Conservation (phyloP, 2,888 invertebrate species). For the Conchocele bisecta region DNA sequence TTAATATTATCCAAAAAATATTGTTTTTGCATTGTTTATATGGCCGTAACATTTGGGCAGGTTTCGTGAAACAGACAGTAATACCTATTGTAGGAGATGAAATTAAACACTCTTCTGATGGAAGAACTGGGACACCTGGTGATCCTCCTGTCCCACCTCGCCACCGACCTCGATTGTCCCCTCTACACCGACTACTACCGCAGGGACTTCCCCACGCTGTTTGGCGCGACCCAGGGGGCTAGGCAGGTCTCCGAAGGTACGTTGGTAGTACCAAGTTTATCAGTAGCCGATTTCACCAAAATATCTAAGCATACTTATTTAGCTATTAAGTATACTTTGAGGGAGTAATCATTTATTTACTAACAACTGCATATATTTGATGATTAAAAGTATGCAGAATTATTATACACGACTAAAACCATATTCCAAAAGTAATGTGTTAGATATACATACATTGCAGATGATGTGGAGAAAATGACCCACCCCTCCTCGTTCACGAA, state of each 20-base stretch:
- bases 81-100: constrained; percentile 91
- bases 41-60: too few species aligned
- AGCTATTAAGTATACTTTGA: too few species aligned
- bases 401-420: too few species aligned
- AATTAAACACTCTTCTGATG: constrained; percentile 89
- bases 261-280: not conserved
- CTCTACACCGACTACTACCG: constrained; percentile 92
- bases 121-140: constrained; percentile 88
- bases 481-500: constrained; percentile 86
- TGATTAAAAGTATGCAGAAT: too few species aligned
- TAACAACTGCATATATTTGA: too few species aligned
- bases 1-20: too few species aligned
- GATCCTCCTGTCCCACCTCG: constrained; percentile 88
- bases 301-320: too few species aligned
- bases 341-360: too few species aligned
- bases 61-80: too few species aligned
- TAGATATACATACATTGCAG: constrained; percentile 53
- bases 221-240: constrained; percentile 71
- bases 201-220: constrained; percentile 90
- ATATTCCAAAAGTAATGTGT: not conserved
- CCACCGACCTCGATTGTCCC: constrained; percentile 88
- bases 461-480: constrained; percentile 74
- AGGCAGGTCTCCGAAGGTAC: constrained; percentile 73
- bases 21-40: too few species aligned
- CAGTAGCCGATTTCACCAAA: too few species aligned